Base-by-base conservation (phyloP, 2,888 invertebrate genomes). In the Hypolimnas misippus region DNA sequence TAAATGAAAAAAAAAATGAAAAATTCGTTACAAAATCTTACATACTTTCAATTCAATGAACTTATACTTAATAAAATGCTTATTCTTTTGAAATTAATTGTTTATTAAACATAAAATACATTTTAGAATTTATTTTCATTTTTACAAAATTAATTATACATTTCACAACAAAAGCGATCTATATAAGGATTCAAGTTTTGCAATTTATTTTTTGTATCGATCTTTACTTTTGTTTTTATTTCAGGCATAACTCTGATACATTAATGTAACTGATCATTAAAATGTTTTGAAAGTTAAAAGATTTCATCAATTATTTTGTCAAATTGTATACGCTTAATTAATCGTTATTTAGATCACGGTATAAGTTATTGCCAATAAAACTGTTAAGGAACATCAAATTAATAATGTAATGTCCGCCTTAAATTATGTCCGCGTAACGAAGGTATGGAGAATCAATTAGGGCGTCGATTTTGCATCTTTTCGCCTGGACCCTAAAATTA, bases 401-500 rank as follows among this genome's bases (percentile, higher is more conserved):
- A 51, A 33, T 14, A 16, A 33, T 12, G 35, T 35, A 50, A 10
- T 21, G 33, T 21, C 17, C 25, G 35, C 17, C 49, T 29, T 54
- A 54, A 53, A 38, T 60, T 60, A 35, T 46, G 42, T 44, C 31
- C 51, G 44, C 55, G 51, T 57, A 68, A 59, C 53, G 61, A 62
- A 51, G 62, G 46, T 62, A 51, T 65, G 63, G 65, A 50, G 57
- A 64, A 64, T 66, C 64, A 65, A 66, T 66, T 66, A 62, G 29
- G 57, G 61, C 49, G 19, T 21, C 62, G 63, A 62, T 68, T 68
- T 59, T 55, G 57, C 49, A 60, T 65, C 58, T 62, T 54, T 51
- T 61, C 57, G 57, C 63, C 35, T 64, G 66, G 50, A 63, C 64
- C 64, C 66, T 65, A 67, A 71, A 70, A 57, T 65, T 60, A 68